Conservation (phyloP, 2,113 vertebrate species). For the Paedocypris sp. region DNA sequence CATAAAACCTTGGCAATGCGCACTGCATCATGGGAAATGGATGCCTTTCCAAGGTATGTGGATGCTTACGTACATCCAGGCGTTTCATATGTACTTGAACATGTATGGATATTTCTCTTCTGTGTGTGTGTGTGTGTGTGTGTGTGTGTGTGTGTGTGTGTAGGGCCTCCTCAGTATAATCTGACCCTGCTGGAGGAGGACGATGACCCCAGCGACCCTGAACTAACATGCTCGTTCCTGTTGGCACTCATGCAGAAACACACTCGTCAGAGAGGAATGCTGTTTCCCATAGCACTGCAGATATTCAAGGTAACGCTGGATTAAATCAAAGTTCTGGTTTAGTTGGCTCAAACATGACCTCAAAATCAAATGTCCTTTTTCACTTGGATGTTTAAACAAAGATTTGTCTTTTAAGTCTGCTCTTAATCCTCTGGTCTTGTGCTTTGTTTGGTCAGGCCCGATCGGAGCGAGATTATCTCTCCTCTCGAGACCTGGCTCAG, state of each 20-base stretch:
- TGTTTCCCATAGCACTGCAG: conserved; percentile 41
- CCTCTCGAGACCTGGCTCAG: conserved; percentile 30
- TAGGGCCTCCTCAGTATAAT: conserved; percentile 51
- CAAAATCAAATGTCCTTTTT: too few species aligned
- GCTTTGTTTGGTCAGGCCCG: conserved; percentile 42
- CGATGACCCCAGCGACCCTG: conserved; percentile 1
- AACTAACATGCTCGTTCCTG: conserved; percentile 54
- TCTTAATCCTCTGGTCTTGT: too few species aligned
- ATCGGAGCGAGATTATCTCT: conserved; percentile 28
- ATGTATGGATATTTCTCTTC: too few species aligned
- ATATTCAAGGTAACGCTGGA: conserved; percentile 54
- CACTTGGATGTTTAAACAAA: too few species aligned
- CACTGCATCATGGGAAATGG: conserved; percentile 57
- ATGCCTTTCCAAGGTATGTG: conserved; percentile 23
- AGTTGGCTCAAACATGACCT: too few species aligned
- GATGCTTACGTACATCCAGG: not conserved
- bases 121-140: too few species aligned
- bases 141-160: not conserved
- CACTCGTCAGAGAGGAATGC: conserved; percentile 39
- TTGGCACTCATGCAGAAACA: conserved; percentile 66
- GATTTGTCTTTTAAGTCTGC: too few species aligned
- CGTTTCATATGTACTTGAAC: not conserved
- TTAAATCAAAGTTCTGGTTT: too few species aligned
- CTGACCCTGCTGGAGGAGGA: conserved; percentile 48
- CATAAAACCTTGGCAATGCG: conserved; percentile 46